phyloP scores from a whole-genome alignment of 2,797 vertebrate species.

The Furcifer pardalis region DNA sequence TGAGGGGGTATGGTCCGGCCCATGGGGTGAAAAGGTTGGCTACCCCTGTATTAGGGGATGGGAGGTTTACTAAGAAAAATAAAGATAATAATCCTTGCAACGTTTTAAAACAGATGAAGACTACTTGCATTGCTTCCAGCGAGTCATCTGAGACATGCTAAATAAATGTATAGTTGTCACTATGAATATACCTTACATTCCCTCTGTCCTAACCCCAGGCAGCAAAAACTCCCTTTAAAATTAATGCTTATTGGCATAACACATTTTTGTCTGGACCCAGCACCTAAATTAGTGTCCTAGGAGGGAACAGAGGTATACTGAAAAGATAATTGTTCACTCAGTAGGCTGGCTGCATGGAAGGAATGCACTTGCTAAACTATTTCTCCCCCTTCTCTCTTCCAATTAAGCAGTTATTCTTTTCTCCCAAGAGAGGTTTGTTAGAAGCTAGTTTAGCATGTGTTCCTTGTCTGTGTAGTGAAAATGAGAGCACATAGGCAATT shows the following conservation, averaged over 20 bases:
- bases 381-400: conserved; percentile 50
- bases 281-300: conserved; percentile 71
- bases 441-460: conserved; percentile 60
- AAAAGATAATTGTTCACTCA: conserved; percentile 73
- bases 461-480: conserved; percentile 59
- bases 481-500: conserved; percentile 55
- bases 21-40: too few species aligned
- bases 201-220: conserved; percentile 65
- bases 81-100: conserved; percentile 38
- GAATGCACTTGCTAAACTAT: conserved; percentile 72
- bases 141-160: conserved; percentile 56
- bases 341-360: conserved; percentile 67
- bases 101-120: conserved; percentile 43
- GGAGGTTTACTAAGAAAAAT: conserved; percentile 31
- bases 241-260: conserved; percentile 65
- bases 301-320: conserved; percentile 54
- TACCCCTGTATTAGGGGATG: background rate
- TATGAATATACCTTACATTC: conserved; percentile 69
- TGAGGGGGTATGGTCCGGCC: too few species aligned
- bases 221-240: conserved; percentile 69
- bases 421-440: conserved; percentile 56
- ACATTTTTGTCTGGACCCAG: conserved; percentile 58
- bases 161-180: conserved; percentile 68
- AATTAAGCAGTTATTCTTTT: conserved; percentile 68
- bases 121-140: conserved; percentile 49